A percentile compares a stretch with the other conserved stretches of the same genome.
These are phyloP conservation scores for Scolopax rusticola DNA, from an alignment of 2,797 vertebrate species.

Conservation along the genomic window DNA sequence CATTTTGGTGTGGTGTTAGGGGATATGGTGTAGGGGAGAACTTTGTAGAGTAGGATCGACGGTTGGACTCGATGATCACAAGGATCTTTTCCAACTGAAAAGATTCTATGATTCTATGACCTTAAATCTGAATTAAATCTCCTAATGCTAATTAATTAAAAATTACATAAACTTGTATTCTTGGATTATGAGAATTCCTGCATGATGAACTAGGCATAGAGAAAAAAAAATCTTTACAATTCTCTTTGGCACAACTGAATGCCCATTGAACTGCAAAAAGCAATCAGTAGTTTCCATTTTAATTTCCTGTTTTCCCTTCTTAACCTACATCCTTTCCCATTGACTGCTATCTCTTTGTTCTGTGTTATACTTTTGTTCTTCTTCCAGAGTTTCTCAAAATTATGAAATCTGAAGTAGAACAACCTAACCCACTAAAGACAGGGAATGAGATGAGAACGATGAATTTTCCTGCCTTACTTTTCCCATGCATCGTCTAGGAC, in stretches of 20 bases:
- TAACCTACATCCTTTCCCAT: not conserved
- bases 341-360: not conserved
- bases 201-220: not conserved
- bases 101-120: too few relatives aligned
- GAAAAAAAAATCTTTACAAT: not conserved
- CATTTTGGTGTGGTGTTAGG: too few relatives aligned
- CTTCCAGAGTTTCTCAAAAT: not conserved
- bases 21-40: too few relatives aligned
- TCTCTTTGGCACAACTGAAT: not conserved
- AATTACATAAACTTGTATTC: not conserved
- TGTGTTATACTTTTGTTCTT: not conserved
- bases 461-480: not conserved
- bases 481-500: not conserved
- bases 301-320: not conserved
- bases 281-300: not conserved
- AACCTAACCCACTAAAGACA: not conserved
- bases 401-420: not conserved
- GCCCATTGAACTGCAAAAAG: not conserved
- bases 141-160: not conserved
- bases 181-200: not conserved
- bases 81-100: too few relatives aligned
- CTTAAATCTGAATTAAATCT: not conserved
- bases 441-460: not conserved
- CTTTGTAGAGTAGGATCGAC: too few relatives aligned
- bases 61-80: too few relatives aligned